Evolutionary conservation across 2,888 invertebrate species (phyloP).

Genomic region (Dorcus parallelipipedus): DNA sequence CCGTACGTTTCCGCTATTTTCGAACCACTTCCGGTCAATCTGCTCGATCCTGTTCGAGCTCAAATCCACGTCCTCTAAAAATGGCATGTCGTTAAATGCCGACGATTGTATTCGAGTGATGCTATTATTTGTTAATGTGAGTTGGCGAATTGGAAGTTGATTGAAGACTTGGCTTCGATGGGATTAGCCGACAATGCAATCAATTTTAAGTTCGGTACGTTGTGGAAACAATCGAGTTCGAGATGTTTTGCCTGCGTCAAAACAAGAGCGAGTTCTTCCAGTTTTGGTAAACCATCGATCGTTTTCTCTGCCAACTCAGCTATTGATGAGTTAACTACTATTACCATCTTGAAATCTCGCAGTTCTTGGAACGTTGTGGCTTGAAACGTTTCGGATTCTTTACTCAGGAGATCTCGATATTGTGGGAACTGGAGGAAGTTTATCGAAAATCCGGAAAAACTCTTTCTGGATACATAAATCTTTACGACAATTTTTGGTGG

Average conservation of each 20-base stretch:
- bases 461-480: too few relatives aligned
- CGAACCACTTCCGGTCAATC: constrained; percentile 1
- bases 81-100: background rate
- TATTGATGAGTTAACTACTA: background rate
- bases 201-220: background rate
- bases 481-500: too few relatives aligned
- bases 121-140: background rate
- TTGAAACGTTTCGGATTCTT: background rate
- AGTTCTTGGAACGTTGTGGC: background rate
- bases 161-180: background rate
- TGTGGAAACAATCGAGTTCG: background rate
- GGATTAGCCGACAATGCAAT: background rate
- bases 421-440: too few relatives aligned
- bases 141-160: background rate
- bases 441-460: too few relatives aligned
- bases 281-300: background rate
- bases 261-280: background rate
- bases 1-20: background rate
- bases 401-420: background rate
- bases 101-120: constrained; percentile 1
- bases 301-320: background rate
- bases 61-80: constrained; percentile 1
- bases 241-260: background rate
- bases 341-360: background rate
- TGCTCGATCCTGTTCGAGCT: constrained; percentile 2